A percentile compares a stretch with the other conserved stretches of the same genome.
Evolutionary conservation across 2,888 invertebrate genomes (phyloP).

Genomic region (Pachycephus smyrnensis): DNA sequence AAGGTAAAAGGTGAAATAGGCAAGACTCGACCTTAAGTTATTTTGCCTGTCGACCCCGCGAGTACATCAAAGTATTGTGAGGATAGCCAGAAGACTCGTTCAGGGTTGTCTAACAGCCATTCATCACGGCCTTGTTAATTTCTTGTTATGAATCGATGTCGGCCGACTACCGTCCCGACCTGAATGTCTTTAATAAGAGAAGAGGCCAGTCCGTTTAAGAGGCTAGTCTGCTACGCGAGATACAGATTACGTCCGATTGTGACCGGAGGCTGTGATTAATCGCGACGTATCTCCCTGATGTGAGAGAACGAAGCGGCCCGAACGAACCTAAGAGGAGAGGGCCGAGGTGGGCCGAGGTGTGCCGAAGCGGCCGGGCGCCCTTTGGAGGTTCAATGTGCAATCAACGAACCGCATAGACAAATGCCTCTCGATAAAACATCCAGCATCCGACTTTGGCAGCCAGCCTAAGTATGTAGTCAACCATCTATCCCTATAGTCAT

Average conservation of each 20-base stretch:
- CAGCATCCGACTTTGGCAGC: not conserved
- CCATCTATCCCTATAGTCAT: not conserved
- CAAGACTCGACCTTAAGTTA: not conserved
- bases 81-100: slow-evolving; percentile 4
- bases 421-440: slow-evolving; percentile 6
- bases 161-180: slow-evolving; percentile 34
- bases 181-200: slow-evolving; percentile 47
- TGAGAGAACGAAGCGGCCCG: not conserved
- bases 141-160: slow-evolving; percentile 43
- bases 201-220: slow-evolving; percentile 24
- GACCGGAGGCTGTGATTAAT: slow-evolving; percentile 49
- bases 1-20: slow-evolving; percentile 6
- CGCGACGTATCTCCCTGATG: slow-evolving; percentile 39
- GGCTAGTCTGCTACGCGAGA: slow-evolving; percentile 25
- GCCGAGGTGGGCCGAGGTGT: not conserved
- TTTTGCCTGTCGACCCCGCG: slow-evolving; percentile 10
- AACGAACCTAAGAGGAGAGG: too few species aligned
- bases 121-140: slow-evolving; percentile 51
- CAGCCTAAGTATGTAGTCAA: not conserved
- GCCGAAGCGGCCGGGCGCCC: slow-evolving; percentile 10
- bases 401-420: slow-evolving; percentile 12
- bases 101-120: slow-evolving; percentile 27
- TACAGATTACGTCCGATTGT: slow-evolving; percentile 48
- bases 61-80: slow-evolving; percentile 9
- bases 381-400: slow-evolving; percentile 22